Percentiles rank a stretch among this genome's conserved stretches.
phyloP scores from a whole-genome alignment of 2,888 invertebrate genomes.

The Drosophila lutescens region DNA sequence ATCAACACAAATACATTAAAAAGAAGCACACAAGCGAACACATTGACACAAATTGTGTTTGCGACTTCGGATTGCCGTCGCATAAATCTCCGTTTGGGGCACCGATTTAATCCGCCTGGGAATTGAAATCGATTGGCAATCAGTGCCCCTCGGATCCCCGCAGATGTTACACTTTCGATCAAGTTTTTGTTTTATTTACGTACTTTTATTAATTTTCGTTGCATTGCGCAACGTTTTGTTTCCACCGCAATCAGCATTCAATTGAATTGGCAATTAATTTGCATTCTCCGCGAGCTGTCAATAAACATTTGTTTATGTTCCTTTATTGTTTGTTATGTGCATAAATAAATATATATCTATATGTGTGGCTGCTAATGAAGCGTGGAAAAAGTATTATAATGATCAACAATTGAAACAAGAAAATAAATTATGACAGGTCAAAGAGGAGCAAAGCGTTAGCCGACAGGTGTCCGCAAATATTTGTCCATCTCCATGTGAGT shows the following conservation, averaged over 20 bases:
- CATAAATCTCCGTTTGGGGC: constrained; percentile 68
- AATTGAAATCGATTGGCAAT: constrained; percentile 58
- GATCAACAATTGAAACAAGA: constrained; percentile 47
- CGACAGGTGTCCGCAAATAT: constrained; percentile 79
- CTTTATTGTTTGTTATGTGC: constrained; percentile 53
- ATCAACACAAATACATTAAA: constrained; percentile 34
- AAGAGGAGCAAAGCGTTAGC: constrained; percentile 60
- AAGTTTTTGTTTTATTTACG: constrained; percentile 32
- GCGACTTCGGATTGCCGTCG: constrained; percentile 50
- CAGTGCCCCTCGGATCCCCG: constrained; percentile 12
- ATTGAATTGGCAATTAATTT: constrained; percentile 75
- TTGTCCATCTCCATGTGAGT: constrained; percentile 61
- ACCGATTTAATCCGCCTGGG: constrained; percentile 77
- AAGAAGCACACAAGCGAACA: constrained; percentile 11
- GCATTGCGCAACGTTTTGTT: constrained; percentile 61
- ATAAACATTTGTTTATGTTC: constrained; percentile 70
- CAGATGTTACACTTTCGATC: constrained; percentile 59
- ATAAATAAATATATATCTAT: constrained; percentile 23
- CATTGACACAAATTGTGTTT: constrained; percentile 14
- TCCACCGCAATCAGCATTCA: constrained; percentile 74
- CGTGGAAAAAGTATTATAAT: constrained; percentile 44
- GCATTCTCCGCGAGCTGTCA: constrained; percentile 61
- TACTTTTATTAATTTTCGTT: constrained; percentile 24
- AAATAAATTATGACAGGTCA: constrained; percentile 57
- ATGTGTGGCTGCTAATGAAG: constrained; percentile 23